Percentiles rank a stretch among this genome's conserved stretches.
These are phyloP conservation scores for Tokudaia tokunoshimensis DNA, from an alignment of 2,797 vertebrate genomes.

Conservation along the genomic window DNA sequence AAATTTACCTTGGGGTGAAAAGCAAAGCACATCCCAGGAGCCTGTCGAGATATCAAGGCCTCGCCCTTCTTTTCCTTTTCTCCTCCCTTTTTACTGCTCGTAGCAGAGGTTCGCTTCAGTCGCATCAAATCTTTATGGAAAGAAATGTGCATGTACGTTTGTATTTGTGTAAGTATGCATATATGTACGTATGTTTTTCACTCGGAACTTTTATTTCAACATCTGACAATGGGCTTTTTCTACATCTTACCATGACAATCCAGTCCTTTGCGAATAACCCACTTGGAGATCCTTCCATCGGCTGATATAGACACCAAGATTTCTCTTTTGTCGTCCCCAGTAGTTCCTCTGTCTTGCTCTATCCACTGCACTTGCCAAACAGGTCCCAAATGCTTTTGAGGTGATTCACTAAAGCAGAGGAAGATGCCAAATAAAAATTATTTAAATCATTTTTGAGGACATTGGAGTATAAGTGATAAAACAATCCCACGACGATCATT, in stretches of 20 bases:
- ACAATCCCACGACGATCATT: not conserved
- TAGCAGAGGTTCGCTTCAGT: conserved; percentile 87
- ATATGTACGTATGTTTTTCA: not conserved
- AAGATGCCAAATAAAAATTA: not conserved
- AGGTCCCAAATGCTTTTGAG: conserved; percentile 90
- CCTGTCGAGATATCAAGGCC: conserved; percentile 88
- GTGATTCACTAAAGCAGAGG: conserved; percentile 88
- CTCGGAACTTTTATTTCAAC: conserved; percentile 17
- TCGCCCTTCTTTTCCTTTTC: conserved; percentile 87
- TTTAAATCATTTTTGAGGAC: not conserved
- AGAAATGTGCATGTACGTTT: not conserved
- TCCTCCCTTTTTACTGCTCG: conserved; percentile 76
- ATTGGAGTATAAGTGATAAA: not conserved
- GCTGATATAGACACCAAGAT: conserved; percentile 92
- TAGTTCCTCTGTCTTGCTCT: conserved; percentile 87
- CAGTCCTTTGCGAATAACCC: conserved; percentile 92
- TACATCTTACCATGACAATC: conserved; percentile 91
- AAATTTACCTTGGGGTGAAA: conserved; percentile 92
- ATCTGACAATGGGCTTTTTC: not conserved
- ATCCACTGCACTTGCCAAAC: conserved; percentile 95
- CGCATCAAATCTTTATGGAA: conserved; percentile 92
- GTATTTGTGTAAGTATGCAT: no score
- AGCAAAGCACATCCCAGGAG: conserved; percentile 94
- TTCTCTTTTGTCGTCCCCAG: conserved; percentile 90
- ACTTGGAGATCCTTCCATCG: conserved; percentile 93